A percentile compares a stretch with the other conserved stretches of the same genome.
phyloP scores from a whole-genome alignment of 2,113 vertebrate species.

The Charadrius vociferus region DNA sequence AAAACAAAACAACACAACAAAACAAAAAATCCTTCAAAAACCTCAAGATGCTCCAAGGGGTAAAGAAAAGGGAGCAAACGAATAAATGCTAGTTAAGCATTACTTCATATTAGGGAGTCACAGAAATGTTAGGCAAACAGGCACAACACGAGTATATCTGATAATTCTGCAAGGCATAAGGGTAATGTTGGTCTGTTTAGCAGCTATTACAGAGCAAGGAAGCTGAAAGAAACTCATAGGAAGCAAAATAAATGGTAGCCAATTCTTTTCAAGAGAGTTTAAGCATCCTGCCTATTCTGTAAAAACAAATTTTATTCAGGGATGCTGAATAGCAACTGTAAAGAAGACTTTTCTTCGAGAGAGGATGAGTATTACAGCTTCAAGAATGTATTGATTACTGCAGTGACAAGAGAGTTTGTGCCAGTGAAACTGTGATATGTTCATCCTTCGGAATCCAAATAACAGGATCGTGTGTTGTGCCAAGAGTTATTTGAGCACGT shows the following conservation, averaged over 20 bases:
- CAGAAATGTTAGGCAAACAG: not conserved
- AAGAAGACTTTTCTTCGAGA: not conserved
- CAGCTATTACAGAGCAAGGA: not conserved
- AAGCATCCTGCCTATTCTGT: not conserved
- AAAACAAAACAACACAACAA: not conserved
- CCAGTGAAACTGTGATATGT: not conserved
- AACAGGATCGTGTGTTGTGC: not conserved
- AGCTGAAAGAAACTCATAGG: not conserved
- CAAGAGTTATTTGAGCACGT: not conserved
- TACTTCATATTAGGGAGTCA: not conserved
- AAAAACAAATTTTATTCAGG: not conserved
- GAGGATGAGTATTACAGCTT: not conserved
- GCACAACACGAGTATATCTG: not conserved
- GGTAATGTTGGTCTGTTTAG: not conserved
- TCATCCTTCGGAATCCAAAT: not conserved
- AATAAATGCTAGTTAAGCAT: not conserved
- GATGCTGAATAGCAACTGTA: not conserved
- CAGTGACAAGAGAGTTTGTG: accelerated
- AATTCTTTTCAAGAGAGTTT: not conserved
- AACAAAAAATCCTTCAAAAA: not conserved
- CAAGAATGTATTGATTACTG: not conserved
- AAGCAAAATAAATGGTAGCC: not conserved
- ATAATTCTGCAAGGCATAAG: not conserved
- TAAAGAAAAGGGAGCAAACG: not conserved
- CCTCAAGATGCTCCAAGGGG: not conserved